A percentile compares a stretch with the other conserved stretches of the same genome.
Evolutionary conservation across 2,113 vertebrate genomes (phyloP).

Genomic region (Hepsetus odoe): DNA sequence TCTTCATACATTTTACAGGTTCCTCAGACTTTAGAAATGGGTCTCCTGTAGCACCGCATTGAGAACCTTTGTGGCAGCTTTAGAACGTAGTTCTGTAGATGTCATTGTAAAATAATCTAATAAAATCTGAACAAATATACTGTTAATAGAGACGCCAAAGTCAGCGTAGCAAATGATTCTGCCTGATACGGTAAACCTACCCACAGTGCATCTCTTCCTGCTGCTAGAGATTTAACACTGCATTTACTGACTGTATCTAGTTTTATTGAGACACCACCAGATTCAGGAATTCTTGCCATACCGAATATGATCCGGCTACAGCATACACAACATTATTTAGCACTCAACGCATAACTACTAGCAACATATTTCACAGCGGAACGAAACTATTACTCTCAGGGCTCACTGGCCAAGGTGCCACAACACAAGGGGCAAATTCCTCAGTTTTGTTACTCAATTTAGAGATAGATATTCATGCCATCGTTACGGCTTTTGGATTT

Average conservation of each 20-base stretch:
- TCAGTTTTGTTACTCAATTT: slow-evolving; percentile 22
- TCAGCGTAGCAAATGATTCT: neutral
- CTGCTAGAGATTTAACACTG: slow-evolving; percentile 12
- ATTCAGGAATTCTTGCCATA: slow-evolving; percentile 63
- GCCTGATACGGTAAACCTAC: neutral
- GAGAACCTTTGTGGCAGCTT: too few species aligned
- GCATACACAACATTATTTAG: slow-evolving; percentile 57
- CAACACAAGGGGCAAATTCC: slow-evolving; percentile 37
- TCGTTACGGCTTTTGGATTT: slow-evolving; percentile 19
- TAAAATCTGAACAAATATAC: neutral
- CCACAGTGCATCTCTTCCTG: neutral
- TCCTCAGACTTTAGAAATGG: too few species aligned
- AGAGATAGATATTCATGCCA: slow-evolving; percentile 30
- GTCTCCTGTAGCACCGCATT: too few species aligned
- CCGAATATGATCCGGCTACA: slow-evolving; percentile 58
- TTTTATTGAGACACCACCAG: slow-evolving; percentile 61
- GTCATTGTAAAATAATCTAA: too few species aligned
- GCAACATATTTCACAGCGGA: slow-evolving; percentile 46
- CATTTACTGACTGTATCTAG: slow-evolving; percentile 50
- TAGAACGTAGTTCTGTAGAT: too few species aligned
- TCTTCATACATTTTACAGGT: too few species aligned
- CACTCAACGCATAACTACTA: slow-evolving; percentile 43
- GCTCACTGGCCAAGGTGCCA: slow-evolving; percentile 7
- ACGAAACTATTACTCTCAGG: slow-evolving; percentile 29
- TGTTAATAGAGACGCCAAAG: neutral